Conservation (phyloP, 2,888 invertebrate species). For the Pemphredon lugubris region DNA sequence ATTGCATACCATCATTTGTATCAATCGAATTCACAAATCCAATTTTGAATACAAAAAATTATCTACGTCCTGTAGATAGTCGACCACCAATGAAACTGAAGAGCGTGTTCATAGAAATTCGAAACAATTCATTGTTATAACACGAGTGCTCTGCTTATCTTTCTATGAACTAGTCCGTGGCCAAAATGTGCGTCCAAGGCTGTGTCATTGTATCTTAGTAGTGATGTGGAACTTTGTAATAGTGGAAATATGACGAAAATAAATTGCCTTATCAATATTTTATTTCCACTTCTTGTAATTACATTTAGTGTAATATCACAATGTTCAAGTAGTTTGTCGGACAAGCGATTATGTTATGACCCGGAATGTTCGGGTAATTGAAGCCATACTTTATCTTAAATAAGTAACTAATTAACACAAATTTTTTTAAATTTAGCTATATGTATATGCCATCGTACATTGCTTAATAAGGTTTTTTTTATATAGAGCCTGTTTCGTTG, state of each 20-base stretch:
- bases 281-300: slow-evolving; percentile 65
- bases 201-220: slow-evolving; percentile 64
- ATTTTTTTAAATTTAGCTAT: slow-evolving; percentile 49
- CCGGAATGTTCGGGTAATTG: slow-evolving; percentile 86
- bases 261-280: slow-evolving; percentile 65
- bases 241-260: slow-evolving; percentile 75
- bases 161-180: slow-evolving; percentile 29
- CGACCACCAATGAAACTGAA: not conserved
- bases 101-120: too few relatives aligned
- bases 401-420: slow-evolving; percentile 69
- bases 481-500: slow-evolving; percentile 85
- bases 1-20: too few relatives aligned
- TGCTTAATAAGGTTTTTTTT: slow-evolving; percentile 7
- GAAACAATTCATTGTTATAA: too few relatives aligned
- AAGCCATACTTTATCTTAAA: slow-evolving; percentile 75
- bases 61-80: too few relatives aligned
- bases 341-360: slow-evolving; percentile 88
- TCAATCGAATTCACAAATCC: too few relatives aligned
- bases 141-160: too few relatives aligned
- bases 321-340: slow-evolving; percentile 82
- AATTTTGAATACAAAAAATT: too few relatives aligned
- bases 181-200: slow-evolving; percentile 58
- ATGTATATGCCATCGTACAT: slow-evolving; percentile 8
- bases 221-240: slow-evolving; percentile 79
- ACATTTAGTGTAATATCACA: slow-evolving; percentile 64